Base-by-base conservation (phyloP, 2,888 invertebrate genomes). In the Acanthosepion esculentum region DNA sequence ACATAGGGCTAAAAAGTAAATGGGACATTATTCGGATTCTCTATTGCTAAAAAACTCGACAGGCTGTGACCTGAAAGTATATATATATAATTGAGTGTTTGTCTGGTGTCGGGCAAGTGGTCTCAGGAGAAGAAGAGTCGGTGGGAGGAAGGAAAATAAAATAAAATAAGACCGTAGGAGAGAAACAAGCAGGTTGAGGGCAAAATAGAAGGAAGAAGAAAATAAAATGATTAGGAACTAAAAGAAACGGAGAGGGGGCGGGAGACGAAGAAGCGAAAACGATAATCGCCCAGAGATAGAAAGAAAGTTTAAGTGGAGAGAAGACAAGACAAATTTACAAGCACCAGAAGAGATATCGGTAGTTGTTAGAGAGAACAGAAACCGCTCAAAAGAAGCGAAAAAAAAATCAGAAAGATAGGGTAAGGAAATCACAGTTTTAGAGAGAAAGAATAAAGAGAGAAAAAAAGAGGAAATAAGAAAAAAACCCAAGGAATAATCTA, bases 21-120 rank as follows among this genome's bases (percentile, higher is more conserved):
- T 78, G n/a, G 78, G 78, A n/a, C 78, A 78, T n/a, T 78, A 78
- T 78, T 78, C n/a, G 0, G 10, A 12, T 26, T 10, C 23, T 12
- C 5, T 8, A 12, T 23, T 59, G 5, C n/a, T n/a, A n/a, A 18
- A 78, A 78, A 78, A 15, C n/a, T 78, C 78, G 78, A 78, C 78
- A 78, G 78, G 78, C 78, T 78, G 78, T 78, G 78, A 78, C 78
- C 78, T 78, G 78, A 78, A 78, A 78, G 78, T 78, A 33, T n/a
- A 78, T n/a, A 78, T 78, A 33, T n/a, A 78, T n/a, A 78, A n/a
- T 33, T 78, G n/a, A 12, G n/a, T 18, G 78, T 33, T 78, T 78
- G 78, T 78, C 26, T 78, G 78, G 78, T 41, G 41, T n/a, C n/a
- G 78, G 78, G 78, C n/a, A n/a, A 78, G 78, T 78, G 78, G 78